Conservation (phyloP, 2,888 invertebrate genomes). For the Nebria brevicollis region DNA sequence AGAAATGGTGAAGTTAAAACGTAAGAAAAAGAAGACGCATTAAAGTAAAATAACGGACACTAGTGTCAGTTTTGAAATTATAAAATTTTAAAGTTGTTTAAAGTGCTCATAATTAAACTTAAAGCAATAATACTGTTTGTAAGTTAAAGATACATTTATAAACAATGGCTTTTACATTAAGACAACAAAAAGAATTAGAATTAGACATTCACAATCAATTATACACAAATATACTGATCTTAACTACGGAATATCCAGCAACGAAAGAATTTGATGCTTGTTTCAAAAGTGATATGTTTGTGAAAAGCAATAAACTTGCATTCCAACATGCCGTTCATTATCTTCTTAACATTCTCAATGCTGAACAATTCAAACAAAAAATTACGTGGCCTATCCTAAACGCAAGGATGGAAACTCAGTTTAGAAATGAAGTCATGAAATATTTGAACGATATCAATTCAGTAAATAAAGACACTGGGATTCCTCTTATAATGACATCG, state of each 20-base stretch:
- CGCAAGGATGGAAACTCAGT: slow-evolving; percentile 55
- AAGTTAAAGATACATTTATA: neutral
- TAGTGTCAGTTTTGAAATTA: neutral
- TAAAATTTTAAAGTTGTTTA: neutral
- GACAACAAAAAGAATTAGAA: slow-evolving; percentile 52
- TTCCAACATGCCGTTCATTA: slow-evolving; percentile 59
- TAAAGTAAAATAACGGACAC: neutral
- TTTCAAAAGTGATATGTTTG: slow-evolving; percentile 59
- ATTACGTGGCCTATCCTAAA: slow-evolving; percentile 56
- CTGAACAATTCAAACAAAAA: slow-evolving; percentile 55
- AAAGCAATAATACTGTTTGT: neutral
- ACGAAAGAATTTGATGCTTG: slow-evolving; percentile 54
- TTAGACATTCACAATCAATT: slow-evolving; percentile 55
- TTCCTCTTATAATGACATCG: slow-evolving; percentile 57
- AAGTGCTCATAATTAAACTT: neutral
- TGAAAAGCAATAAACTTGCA: slow-evolving; percentile 59
- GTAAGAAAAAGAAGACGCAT: neutral
- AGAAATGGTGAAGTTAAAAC: too few species aligned
- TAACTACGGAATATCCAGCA: slow-evolving; percentile 55
- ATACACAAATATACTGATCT: slow-evolving; percentile 55
- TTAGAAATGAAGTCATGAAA: slow-evolving; percentile 56
- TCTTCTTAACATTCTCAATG: slow-evolving; percentile 56
- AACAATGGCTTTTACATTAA: slow-evolving; percentile 35
- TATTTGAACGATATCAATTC: slow-evolving; percentile 56
- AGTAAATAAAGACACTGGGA: slow-evolving; percentile 55